phyloP scores from a whole-genome alignment of 1,140 invertebrate genomes.

The Epicauta chinensis region DNA sequence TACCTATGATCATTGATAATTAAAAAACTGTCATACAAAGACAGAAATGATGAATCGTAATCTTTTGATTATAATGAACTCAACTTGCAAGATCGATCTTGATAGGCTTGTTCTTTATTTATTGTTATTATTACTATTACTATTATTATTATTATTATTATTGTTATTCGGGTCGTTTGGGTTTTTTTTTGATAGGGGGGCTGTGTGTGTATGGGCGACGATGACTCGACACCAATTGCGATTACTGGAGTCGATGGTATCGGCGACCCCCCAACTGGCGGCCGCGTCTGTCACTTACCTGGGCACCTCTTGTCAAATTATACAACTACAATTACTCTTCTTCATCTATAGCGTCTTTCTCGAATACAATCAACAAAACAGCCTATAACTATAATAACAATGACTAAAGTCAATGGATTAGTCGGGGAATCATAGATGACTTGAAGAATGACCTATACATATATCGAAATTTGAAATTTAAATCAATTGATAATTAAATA shows the following conservation, averaged over 20 bases:
- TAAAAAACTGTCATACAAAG: constrained; percentile 2
- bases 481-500: no score
- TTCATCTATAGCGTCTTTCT: constrained; percentile 9
- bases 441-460: no score
- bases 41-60: no score
- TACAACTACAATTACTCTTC: constrained; percentile 35
- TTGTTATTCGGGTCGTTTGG: no score
- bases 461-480: no score
- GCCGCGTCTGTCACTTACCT: constrained; percentile 38
- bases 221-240: constrained; percentile 36
- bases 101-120: no score
- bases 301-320: constrained; percentile 40
- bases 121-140: no score
- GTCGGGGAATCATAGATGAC: neutral
- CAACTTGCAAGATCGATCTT: no score
- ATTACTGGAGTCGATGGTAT: constrained; percentile 36
- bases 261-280: constrained; percentile 35
- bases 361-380: no score
- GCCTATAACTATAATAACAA: constrained; percentile 5
- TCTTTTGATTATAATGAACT: no score
- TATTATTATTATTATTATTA: no score
- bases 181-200: constrained; percentile 12
- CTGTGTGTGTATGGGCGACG: constrained; percentile 7
- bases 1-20: constrained; percentile 7
- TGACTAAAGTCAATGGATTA: constrained; percentile 7